Evolutionary conservation across 1,140 invertebrate species (phyloP).

Genomic region (Musca vetustissima): DNA sequence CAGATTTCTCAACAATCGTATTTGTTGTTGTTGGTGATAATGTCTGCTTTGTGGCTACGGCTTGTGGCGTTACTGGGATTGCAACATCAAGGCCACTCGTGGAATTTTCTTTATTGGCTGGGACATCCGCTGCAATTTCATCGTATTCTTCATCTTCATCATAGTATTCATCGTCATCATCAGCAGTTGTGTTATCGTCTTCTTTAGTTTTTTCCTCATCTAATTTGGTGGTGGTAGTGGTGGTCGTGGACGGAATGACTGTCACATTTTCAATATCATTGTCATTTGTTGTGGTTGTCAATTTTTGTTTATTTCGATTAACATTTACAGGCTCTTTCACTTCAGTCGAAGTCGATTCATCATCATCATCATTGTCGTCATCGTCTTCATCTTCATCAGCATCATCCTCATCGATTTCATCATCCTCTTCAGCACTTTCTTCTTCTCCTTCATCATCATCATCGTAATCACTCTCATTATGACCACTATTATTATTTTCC

Average conservation of each 20-base stretch:
- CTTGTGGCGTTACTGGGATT: background rate
- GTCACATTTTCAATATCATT: too few relatives aligned
- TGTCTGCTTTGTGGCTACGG: background rate
- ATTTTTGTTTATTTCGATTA: too few relatives aligned
- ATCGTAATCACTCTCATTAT: constrained; percentile 26
- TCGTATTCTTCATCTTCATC: background rate
- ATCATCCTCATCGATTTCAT: background rate
- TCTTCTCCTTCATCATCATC: background rate
- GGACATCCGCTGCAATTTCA: background rate
- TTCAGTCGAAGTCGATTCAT: background rate
- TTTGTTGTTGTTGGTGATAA: too few relatives aligned
- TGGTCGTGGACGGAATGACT: too few relatives aligned
- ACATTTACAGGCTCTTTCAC: too few relatives aligned
- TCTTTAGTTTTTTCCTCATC: background rate
- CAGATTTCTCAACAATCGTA: too few relatives aligned
- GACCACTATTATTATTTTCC: background rate
- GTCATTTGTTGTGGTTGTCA: too few relatives aligned
- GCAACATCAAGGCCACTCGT: background rate
- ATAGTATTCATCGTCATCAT: constrained; percentile 2
- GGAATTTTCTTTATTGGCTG: background rate
- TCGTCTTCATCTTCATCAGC: background rate
- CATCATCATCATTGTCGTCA: background rate
- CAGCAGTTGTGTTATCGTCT: background rate
- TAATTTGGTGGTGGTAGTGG: too few relatives aligned
- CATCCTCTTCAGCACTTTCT: background rate